Evolutionary conservation across 2,888 invertebrate species (phyloP).

Genomic region (Agrochola lychnidis): DNA sequence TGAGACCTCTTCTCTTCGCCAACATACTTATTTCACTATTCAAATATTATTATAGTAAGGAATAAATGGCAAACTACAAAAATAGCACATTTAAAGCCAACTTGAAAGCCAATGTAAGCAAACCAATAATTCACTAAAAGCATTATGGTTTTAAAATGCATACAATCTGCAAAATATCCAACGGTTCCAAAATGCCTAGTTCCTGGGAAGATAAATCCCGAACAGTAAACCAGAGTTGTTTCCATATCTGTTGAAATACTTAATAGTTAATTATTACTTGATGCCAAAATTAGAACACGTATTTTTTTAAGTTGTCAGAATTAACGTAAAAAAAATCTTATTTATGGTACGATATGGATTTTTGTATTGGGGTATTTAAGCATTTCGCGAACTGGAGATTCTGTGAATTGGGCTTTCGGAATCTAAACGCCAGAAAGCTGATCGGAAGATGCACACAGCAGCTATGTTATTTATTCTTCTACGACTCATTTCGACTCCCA

Average conservation of each 20-base stretch:
- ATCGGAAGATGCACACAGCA: background rate
- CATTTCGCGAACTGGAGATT: background rate
- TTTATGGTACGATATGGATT: background rate
- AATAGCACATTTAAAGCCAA: slow-evolving; percentile 16
- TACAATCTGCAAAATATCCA: slow-evolving; percentile 11
- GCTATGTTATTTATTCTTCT: background rate
- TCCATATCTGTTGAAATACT: background rate
- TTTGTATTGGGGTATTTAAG: background rate
- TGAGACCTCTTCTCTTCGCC: background rate
- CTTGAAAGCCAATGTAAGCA: slow-evolving; percentile 12
- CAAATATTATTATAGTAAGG: background rate
- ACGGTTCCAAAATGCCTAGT: background rate
- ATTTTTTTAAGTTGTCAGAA: no score
- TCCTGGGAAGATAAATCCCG: background rate
- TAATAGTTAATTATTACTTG: no score
- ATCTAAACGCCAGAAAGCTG: background rate
- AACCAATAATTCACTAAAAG: slow-evolving; percentile 3
- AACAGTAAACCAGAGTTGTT: background rate
- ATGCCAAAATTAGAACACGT: no score
- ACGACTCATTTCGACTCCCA: background rate
- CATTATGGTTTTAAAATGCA: background rate
- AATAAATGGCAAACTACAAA: slow-evolving; percentile 2
- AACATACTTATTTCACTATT: slow-evolving; percentile 2
- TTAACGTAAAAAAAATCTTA: no score
- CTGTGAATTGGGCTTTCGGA: background rate